These are phyloP conservation scores for Nestor notabilis DNA, from an alignment of 2,113 vertebrate species.

Conservation along the genomic window DNA sequence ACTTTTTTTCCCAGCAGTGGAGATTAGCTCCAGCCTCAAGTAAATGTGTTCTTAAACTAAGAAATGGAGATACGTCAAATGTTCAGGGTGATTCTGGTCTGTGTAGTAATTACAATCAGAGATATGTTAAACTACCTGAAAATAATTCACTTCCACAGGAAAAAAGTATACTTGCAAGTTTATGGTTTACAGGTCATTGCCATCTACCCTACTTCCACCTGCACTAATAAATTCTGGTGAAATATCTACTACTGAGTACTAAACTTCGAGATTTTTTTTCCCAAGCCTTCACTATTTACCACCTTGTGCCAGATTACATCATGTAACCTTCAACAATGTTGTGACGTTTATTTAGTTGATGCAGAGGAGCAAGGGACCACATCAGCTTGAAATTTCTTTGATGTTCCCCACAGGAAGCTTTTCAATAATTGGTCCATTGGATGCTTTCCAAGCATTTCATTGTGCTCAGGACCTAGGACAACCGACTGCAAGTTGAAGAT, in stretches of 20 bases:
- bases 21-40: neutral
- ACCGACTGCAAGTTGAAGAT: neutral
- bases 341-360: neutral
- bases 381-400: neutral
- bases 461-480: neutral
- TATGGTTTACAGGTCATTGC: constrained; percentile 61
- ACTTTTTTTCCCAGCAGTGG: neutral
- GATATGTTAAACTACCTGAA: constrained; percentile 61
- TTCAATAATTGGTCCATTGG: neutral
- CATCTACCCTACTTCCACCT: constrained; percentile 37
- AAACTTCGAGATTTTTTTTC: constrained; percentile 4
- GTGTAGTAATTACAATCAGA: constrained; percentile 46
- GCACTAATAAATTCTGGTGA: constrained; percentile 38
- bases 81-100: constrained; percentile 36
- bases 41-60: constrained; percentile 62
- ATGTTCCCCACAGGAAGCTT: constrained; percentile 1
- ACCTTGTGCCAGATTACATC: constrained; percentile 23
- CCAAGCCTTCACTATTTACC: neutral
- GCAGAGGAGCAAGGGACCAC: neutral
- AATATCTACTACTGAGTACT: constrained; percentile 58
- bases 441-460: neutral
- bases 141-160: constrained; percentile 54
- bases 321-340: neutral
- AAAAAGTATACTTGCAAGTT: constrained; percentile 45
- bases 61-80: constrained; percentile 18